Percentiles rank a stretch among this genome's conserved stretches.
These are phyloP conservation scores for Gracilinanus agilis DNA, from an alignment of 2,113 vertebrate species.

Conservation along the genomic window DNA sequence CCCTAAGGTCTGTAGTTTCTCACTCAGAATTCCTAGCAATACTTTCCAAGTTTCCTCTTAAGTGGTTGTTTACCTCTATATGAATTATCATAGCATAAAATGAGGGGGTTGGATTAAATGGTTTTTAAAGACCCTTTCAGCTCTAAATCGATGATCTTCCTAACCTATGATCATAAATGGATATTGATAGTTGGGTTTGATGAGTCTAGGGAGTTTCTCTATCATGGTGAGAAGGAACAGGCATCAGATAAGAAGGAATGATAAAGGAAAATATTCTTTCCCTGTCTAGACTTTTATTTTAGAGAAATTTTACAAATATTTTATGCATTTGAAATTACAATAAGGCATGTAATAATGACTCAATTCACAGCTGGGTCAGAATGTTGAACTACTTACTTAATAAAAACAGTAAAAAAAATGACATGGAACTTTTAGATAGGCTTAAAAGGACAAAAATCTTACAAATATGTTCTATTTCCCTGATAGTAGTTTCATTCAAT, in stretches of 20 bases:
- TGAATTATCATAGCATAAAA: background rate
- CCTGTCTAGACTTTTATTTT: conserved; percentile 49
- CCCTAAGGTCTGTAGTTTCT: background rate
- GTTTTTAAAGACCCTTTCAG: background rate
- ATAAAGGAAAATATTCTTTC: background rate
- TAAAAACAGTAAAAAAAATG: conserved; percentile 37
- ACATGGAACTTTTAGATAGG: background rate
- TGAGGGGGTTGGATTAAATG: background rate
- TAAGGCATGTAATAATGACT: conserved; percentile 57
- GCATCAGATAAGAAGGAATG: background rate
- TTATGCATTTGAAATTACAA: conserved; percentile 56
- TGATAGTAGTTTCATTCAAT: background rate
- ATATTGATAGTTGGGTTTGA: background rate
- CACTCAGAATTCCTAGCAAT: background rate
- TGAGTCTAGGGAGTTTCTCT: background rate
- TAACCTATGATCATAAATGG: background rate
- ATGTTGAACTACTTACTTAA: conserved; percentile 35
- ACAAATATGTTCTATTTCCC: background rate
- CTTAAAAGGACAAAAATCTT: conserved; percentile 44
- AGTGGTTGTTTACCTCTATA: background rate
- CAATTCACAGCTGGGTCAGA: conserved; percentile 55
- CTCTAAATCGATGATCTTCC: background rate
- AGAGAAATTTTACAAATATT: conserved; percentile 70
- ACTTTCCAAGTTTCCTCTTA: background rate
- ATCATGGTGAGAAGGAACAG: background rate